Base-by-base conservation (phyloP, 2,797 vertebrate genomes). In the Hypotaenidia philippensis region DNA sequence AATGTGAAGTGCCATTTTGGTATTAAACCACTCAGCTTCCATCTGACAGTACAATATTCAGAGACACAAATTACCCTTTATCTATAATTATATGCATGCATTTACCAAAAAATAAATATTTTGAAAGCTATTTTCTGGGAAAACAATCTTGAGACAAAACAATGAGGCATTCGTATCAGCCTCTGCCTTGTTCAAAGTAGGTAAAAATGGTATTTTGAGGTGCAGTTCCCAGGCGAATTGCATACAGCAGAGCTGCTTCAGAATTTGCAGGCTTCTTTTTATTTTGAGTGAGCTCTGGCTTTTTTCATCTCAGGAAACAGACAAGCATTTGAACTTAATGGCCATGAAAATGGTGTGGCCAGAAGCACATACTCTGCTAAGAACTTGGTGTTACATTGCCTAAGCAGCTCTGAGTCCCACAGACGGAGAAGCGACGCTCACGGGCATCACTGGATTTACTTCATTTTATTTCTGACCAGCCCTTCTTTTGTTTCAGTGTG, bases 251-350 rank as follows among this genome's bases (percentile, higher is more conserved):
- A 88, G 82, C 65, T 55, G 23, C 21, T 90, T 55, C 69, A 52
- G 83, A 90, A 79, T 57, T 44, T 66, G 59, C 38, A 92, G 38
- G 36, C 40, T 79, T 20, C 38, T 55, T 75, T 61, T 81, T 61
- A 78, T 50, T 87, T 63, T 44, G 26, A 72, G 69, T 81, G 71
- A 78, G 19, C 66, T 89, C 36, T 60, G 31, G 40, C 18, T 88
- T 92, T 76, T 94, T 95, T 95, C 90, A 89, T 81, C 79, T 81
- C 45, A n/a, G 83, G 57, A 65, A 91, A 89, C 2, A 83, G 81
- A 93, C 26, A 89, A 74, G 79, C 70, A 95, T 92, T 60, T 68
- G 40, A 96, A 96, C 49, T 79, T 83, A 97, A 95, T 77, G 68
- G 66, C 74, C 76, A 90, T 64, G 36, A 64, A 80, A 91, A 89